phyloP scores from a whole-genome alignment of 2,113 vertebrate genomes.

The Vulpes lagopus region DNA sequence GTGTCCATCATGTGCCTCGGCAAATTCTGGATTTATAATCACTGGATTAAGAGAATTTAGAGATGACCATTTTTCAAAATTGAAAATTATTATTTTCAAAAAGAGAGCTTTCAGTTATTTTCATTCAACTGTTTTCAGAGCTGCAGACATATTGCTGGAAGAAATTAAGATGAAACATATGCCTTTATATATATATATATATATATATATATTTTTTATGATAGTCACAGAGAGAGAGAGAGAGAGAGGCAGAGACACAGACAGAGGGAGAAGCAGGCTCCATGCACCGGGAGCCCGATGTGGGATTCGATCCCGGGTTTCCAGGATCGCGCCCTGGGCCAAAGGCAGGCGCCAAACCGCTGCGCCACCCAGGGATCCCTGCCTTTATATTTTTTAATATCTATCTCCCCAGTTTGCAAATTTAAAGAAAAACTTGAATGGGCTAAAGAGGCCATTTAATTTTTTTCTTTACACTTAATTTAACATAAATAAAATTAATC shows the following conservation, averaged over 20 bases:
- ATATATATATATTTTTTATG: no score
- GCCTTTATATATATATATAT: no score
- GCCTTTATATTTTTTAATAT: slow-evolving; percentile 60
- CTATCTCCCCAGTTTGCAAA: slow-evolving; percentile 43
- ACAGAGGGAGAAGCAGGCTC: no score
- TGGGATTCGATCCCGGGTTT: no score
- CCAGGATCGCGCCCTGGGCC: no score
- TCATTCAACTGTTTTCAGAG: slow-evolving; percentile 44
- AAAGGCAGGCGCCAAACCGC: no score
- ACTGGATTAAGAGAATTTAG: slow-evolving; percentile 31
- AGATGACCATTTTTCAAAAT: slow-evolving; percentile 2
- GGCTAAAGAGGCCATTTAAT: background rate
- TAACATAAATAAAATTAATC: slow-evolving; percentile 46
- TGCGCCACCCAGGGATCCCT: no score
- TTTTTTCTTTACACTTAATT: slow-evolving; percentile 58
- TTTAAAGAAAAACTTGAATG: slow-evolving; percentile 66
- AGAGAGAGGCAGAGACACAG: no score
- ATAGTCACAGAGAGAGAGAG: no score
- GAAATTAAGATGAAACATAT: slow-evolving; percentile 60
- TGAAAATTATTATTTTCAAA: slow-evolving; percentile 62
- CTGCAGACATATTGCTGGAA: slow-evolving; percentile 42
- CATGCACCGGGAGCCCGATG: no score
- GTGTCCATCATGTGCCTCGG: background rate
- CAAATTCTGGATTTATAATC: slow-evolving; percentile 19
- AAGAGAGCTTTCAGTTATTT: slow-evolving; percentile 29